Base-by-base conservation (phyloP, 2,113 vertebrate species). In the Sphaerodactylus townsendi region DNA sequence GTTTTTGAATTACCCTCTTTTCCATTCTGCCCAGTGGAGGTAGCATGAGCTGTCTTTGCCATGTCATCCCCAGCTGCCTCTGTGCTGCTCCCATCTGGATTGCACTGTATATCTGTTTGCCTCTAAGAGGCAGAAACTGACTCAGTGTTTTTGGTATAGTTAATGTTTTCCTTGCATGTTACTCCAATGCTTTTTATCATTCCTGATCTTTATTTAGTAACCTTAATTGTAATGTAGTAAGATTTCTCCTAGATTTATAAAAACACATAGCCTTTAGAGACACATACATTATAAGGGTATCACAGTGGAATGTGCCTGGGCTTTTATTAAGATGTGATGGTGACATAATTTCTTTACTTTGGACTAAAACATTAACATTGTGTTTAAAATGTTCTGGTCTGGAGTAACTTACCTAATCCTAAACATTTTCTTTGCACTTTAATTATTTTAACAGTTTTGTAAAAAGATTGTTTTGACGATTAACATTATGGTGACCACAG, bases 331-430 rank as follows among this genome's bases (percentile, higher is more conserved):
- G 35, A 65, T 79, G 15, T 25, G 6, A 1, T 13, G 39, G 23
- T 74, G 62, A 62, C n/a, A 5, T 77, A 33, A 23, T 77, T 66
- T 6, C 56, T 41, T 50, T 83, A 33, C 10, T 2, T 80, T 66
- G 71, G 10, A 44, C 86, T 48, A 71, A 76, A 90, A 88, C 13
- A 86, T 11, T 73, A 13, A 84, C 6, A 7, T 64, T 79, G 19
- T 14, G 23, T 81, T 35, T 71, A 69, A 82, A 35, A 30, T 33
- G 4, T 28, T 64, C 41, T 56, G n/a, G 13, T 81, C 23, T 11
- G 65, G 69, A 83, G 70, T 53, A 28, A 68, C 35, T 68, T 35
- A 68, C 33, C 17, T 68, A 68, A 3, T 4, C 65, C 11, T 68
- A 68, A 35, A 35, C 9, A 28, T 7, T 56, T 28, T 28, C 59